Conservation (phyloP, 2,797 vertebrate species). For the Morus bassanus region DNA sequence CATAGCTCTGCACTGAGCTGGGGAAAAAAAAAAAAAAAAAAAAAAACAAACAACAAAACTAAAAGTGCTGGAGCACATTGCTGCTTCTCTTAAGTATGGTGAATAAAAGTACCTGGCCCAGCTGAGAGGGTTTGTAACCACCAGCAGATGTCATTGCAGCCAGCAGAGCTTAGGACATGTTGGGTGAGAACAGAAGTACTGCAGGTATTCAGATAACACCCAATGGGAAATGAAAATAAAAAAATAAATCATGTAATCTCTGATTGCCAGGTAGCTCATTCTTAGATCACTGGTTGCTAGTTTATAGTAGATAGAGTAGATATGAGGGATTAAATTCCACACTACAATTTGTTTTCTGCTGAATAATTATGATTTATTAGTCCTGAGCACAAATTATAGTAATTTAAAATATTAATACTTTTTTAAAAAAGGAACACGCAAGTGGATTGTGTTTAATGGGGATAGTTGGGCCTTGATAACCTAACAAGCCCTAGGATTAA, state of each 20-base stretch:
- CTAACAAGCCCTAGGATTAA: not conserved
- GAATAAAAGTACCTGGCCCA: not conserved
- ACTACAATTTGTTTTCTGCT: slow-evolving; percentile 32
- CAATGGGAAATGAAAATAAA: not conserved
- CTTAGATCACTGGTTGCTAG: not conserved
- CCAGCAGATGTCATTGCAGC: slow-evolving; percentile 60
- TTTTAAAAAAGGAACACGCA: not conserved
- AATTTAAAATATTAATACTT: slow-evolving; percentile 10
- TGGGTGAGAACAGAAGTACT: not conserved
- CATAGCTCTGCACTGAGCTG: not conserved
- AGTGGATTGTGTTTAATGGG: not conserved
- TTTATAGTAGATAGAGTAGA: slow-evolving; percentile 30
- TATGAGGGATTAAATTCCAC: slow-evolving; percentile 2
- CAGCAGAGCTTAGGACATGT: rapidly evolving
- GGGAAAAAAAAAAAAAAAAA: not conserved
- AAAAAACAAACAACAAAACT: not conserved
- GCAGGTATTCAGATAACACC: not conserved
- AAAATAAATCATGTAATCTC: not conserved
- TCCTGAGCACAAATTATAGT: slow-evolving; percentile 27
- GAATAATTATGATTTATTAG: slow-evolving; percentile 56
- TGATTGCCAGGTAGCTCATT: not conserved
- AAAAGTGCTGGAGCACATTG: not conserved
- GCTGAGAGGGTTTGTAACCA: not conserved
- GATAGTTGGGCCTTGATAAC: not conserved
- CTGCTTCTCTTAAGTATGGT: not conserved